Base-by-base conservation (phyloP, 2,113 vertebrate species). In the Perccottus glenii region DNA sequence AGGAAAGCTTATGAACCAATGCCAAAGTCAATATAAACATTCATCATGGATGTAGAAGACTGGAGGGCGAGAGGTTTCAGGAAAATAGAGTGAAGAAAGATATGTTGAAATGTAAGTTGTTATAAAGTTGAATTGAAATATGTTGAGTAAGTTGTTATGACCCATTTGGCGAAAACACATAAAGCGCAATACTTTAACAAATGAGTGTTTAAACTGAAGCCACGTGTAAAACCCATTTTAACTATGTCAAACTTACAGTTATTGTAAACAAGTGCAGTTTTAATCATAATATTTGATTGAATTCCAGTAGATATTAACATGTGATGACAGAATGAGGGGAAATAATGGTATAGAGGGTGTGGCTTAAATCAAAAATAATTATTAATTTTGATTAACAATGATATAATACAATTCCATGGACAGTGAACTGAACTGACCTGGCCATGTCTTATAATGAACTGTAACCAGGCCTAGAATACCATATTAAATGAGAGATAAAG, bases 401-500 rank as follows among this genome's bases (percentile, higher is more conserved):
- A 36, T 59, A 67, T 14, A 19, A 33, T 14, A 56, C 47, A 40
- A 36, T 76, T 74, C 64, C 50, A 52, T 27, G 60, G 19, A 58
- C 1, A 19, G 1, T 53, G 46, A 73, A 55, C 62, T 67, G 68
- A 77, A 57, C 64, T 49, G 73, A 60, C 35, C 36, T 11, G 40
- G 14, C n/a, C 19, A 0, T 33, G 59, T 65, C 63, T 61, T 57
- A 15, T 77, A 44, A 77, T 82, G 65, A 86, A 55, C 64, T 40
- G 33, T 60, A 75, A 16, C 55, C n/a, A 57, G 36, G 59, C 61
- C 55, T 27, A 53, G 47, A 72, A 63, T 70, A 14, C 52, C 57
- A 44, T 63, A 84, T 81, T 67, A 71, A 71, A 68, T 82, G 64
- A 42, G 59, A 43, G 75, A 81, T 81, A 56, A 81, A 77, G 65